phyloP scores from a whole-genome alignment of 2,797 vertebrate species.

The Coilia nasus region DNA sequence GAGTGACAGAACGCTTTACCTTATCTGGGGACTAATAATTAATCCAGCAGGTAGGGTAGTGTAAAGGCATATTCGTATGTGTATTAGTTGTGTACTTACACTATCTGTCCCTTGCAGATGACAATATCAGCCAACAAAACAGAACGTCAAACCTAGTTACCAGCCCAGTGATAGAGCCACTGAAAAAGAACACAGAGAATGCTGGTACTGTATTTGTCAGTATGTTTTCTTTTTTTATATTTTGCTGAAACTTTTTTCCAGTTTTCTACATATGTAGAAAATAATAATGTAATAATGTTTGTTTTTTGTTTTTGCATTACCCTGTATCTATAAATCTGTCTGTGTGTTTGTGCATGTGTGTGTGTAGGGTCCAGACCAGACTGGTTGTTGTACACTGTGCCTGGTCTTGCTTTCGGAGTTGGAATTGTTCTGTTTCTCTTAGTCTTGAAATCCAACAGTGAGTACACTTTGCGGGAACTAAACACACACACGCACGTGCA shows the following conservation, averaged over 20 bases:
- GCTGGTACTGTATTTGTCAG: background rate
- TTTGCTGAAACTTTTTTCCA: too few relatives aligned
- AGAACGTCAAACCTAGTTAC: background rate
- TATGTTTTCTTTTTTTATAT: background rate
- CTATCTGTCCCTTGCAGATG: background rate
- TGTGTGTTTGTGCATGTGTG: constrained; percentile 40
- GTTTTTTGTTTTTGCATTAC: background rate
- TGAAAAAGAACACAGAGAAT: background rate
- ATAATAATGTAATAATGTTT: background rate
- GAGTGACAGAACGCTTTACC: background rate
- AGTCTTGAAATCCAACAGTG: constrained; percentile 41
- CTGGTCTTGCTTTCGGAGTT: constrained; percentile 44
- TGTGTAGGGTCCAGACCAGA: constrained; percentile 29
- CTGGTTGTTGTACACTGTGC: constrained; percentile 50
- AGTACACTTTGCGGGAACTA: background rate
- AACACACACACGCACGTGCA: constrained; percentile 29
- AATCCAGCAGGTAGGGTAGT: background rate
- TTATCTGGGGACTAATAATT: background rate
- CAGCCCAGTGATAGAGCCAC: background rate
- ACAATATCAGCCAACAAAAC: background rate
- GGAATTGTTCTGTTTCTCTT: constrained; percentile 42
- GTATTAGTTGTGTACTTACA: background rate
- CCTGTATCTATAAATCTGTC: constrained; percentile 14
- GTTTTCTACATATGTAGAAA: too few relatives aligned
- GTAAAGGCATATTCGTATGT: background rate